phyloP scores from a whole-genome alignment of 2,797 vertebrate genomes.

The Pempheris klunzingeri region DNA sequence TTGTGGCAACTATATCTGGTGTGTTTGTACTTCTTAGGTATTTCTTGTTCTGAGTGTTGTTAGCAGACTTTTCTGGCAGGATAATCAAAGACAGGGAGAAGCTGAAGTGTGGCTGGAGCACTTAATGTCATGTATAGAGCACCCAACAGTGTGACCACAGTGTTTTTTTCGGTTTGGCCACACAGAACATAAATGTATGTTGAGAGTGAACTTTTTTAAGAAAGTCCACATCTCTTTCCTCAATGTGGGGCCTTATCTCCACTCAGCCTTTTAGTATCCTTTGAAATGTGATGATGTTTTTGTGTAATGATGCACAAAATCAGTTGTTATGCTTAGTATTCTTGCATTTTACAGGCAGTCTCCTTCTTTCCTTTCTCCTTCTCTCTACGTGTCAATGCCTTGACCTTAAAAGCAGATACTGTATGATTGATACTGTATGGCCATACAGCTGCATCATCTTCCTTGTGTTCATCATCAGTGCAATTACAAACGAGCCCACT shows the following conservation, averaged over 20 bases:
- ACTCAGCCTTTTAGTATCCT: conserved; percentile 21
- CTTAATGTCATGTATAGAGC: background rate
- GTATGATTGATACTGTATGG: background rate
- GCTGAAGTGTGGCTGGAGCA: background rate
- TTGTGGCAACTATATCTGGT: background rate
- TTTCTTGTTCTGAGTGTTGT: background rate
- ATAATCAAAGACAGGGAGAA: conserved; percentile 7
- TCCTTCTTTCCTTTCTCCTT: background rate
- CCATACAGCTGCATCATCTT: background rate
- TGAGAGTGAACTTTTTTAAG: background rate
- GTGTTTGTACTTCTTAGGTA: background rate
- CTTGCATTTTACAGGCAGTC: background rate
- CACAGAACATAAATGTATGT: background rate
- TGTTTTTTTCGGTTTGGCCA: background rate
- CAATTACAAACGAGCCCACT: conserved; percentile 11
- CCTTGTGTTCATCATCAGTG: conserved; percentile 18
- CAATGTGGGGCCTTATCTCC: conserved; percentile 10
- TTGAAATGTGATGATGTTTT: conserved; percentile 43
- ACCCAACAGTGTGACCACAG: background rate
- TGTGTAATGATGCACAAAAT: conserved; percentile 65
- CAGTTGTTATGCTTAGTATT: conserved; percentile 55
- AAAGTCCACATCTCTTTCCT: background rate
- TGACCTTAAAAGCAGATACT: conserved; percentile 14
- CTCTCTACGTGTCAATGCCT: background rate
- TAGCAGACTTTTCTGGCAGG: background rate